Evolutionary conservation across 2,113 vertebrate species (phyloP).

Genomic region (Azemiops feae): DNA sequence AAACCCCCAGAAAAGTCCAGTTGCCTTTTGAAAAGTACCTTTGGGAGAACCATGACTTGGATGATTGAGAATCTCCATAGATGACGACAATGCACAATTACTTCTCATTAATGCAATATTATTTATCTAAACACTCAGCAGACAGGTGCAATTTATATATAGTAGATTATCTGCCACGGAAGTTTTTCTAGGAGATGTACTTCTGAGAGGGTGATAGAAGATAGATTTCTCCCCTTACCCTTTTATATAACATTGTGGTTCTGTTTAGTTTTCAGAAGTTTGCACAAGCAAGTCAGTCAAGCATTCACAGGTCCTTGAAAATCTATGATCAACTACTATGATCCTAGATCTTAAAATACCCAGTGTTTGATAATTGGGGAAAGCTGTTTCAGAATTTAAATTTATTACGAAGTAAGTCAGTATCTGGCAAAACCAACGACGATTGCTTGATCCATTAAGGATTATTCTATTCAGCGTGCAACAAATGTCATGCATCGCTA

Average conservation of each 20-base stretch:
- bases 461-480: conserved; percentile 1
- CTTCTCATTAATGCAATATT: not conserved
- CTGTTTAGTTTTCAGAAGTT: not conserved
- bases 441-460: conserved; percentile 44
- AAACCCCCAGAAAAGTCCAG: not conserved
- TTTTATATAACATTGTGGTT: not conserved
- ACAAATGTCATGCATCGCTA: conserved; percentile 10
- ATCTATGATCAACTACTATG: conserved; percentile 30
- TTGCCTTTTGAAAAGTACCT: not conserved
- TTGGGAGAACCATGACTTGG: not conserved
- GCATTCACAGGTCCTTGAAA: conserved; percentile 15
- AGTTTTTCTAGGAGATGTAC: not conserved
- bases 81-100: not conserved
- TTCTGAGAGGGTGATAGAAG: not conserved
- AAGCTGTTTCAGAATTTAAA: conserved; percentile 34
- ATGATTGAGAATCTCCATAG: not conserved
- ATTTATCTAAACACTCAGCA: not conserved
- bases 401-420: conserved; percentile 20
- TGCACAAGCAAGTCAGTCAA: conserved; percentile 6
- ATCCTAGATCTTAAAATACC: not conserved
- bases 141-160: not conserved
- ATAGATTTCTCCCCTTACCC: not conserved
- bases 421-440: conserved; percentile 34
- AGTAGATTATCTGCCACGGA: not conserved
- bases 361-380: not conserved